Evolutionary conservation across 2,113 vertebrate species (phyloP), one percentile per base, ranked within the genome.

Genomic region (Sciurus niger): DNA sequence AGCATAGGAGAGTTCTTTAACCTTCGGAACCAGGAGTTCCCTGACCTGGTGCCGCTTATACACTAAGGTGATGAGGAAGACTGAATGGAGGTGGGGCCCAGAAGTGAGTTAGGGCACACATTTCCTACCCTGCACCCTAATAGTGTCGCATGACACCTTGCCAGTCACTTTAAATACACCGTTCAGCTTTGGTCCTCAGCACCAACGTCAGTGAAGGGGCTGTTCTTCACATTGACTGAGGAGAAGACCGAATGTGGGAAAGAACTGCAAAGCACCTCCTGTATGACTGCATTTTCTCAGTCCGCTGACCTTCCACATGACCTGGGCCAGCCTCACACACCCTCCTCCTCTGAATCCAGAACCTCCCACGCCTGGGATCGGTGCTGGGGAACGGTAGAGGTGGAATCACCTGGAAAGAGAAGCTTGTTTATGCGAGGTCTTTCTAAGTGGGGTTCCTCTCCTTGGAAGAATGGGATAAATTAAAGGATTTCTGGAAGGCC

Each of bases 211-310:
- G 22, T 25, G 20, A 55, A 80, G 48, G 32, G 28, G 58, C 25
- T 2, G 3, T 0, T 2, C 11, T 11, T 51, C 32, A 1, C 6
- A 6, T 0, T 17, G 2, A 3, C 48, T 11, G 2, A 2, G 0
- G 9, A 63, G 43, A 82, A 91, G 40, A 17, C 32, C 14, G 68
- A 30, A 10, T 68, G 51, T 73, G 17, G 60, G 40, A n/a, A 46
- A 68, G n/a, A 77, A 24, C 17, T 18, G 2, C 17, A 17, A 4
- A 37, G 53, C 48, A 4, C 22, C 13, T 4, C 53, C 28, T 76
- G 0, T 13, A 18, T 6, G 22, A 1, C 9, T 32, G 46, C 20
- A 7, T 65, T 77, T 55, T 46, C 40, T 58, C 53, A 16, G 12
- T 58, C 55, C 46, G 32, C 30, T 40, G 63, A 25, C 68, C 67